phyloP scores from a whole-genome alignment of 2,797 vertebrate genomes.

The Mionectes olivaceus region DNA sequence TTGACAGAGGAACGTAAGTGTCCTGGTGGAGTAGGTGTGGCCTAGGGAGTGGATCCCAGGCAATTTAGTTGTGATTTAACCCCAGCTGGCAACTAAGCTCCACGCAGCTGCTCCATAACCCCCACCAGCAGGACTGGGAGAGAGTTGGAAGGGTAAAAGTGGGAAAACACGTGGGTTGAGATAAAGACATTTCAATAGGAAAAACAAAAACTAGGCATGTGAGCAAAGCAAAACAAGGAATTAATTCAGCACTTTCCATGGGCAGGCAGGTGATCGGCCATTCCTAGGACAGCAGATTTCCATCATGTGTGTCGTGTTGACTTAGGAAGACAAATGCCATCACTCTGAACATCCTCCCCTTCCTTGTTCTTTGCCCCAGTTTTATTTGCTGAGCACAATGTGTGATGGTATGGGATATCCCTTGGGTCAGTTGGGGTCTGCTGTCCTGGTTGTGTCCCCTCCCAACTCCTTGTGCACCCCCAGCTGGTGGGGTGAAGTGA shows the following conservation, averaged over 20 bases:
- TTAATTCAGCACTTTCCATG: fast-evolving
- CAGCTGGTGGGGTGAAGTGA: not conserved
- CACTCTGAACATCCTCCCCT: fast-evolving
- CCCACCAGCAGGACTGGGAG: not conserved
- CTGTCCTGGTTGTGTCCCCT: not conserved
- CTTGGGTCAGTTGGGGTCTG: not conserved
- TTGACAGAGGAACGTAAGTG: not conserved
- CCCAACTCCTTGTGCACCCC: not conserved
- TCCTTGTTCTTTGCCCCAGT: not conserved
- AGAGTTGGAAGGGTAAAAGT: not conserved
- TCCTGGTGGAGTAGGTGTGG: not conserved
- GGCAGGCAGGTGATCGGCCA: not conserved
- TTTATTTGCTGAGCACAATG: not conserved
- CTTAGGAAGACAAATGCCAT: not conserved
- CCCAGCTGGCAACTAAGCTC: not conserved
- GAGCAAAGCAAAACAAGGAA: not conserved
- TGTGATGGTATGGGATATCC: not conserved
- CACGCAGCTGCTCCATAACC: not conserved
- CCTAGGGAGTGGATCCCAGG: not conserved
- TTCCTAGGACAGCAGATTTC: not conserved
- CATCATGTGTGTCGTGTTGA: fast-evolving
- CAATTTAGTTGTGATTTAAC: not conserved
- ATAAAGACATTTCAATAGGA: too few relatives aligned
- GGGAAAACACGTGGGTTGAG: not conserved
- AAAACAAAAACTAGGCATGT: not conserved